These are phyloP conservation scores for Myripristis murdjan DNA, from an alignment of 2,797 vertebrate species.

Conservation along the genomic window DNA sequence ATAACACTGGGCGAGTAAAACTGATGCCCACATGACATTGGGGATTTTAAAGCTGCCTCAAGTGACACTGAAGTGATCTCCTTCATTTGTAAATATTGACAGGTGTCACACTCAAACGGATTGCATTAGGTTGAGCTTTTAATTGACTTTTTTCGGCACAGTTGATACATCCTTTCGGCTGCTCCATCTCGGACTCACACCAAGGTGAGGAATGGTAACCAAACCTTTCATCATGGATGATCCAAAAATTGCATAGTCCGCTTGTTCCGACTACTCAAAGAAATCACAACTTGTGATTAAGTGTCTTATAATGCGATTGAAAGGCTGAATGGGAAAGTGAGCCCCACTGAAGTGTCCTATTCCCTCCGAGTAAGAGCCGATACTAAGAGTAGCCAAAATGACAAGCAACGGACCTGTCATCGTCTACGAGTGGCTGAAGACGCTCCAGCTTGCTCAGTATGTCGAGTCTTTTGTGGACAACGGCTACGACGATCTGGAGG, in stretches of 20 bases:
- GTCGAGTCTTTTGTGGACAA: conserved; percentile 97
- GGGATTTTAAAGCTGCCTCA: conserved; percentile 41
- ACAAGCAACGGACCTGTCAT: conserved; percentile 93
- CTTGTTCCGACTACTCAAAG: conserved; percentile 2
- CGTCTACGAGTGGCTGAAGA: conserved; percentile 97
- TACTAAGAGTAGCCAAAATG: conserved; percentile 74
- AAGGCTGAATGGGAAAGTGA: conserved; percentile 63
- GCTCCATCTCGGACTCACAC: not conserved
- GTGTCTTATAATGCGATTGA: conserved; percentile 65
- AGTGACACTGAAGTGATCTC: conserved; percentile 45
- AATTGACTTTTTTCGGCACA: conserved; percentile 6
- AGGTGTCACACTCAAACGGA: conserved; percentile 56
- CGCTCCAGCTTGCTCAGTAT: conserved; percentile 95
- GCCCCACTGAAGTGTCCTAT: conserved; percentile 43
- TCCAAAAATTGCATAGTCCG: conserved; percentile 30
- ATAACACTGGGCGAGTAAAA: not conserved
- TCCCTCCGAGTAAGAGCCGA: conserved; percentile 54
- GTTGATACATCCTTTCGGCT: not conserved
- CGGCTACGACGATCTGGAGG: conserved; percentile 98
- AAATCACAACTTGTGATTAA: conserved; percentile 8
- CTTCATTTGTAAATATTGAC: conserved; percentile 59
- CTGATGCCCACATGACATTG: conserved; percentile 30
- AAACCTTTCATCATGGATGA: conserved; percentile 38
- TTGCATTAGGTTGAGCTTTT: conserved; percentile 10
- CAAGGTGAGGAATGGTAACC: conserved; percentile 8